phyloP scores from a whole-genome alignment of 2,888 invertebrate species.

The Muscina levida region DNA sequence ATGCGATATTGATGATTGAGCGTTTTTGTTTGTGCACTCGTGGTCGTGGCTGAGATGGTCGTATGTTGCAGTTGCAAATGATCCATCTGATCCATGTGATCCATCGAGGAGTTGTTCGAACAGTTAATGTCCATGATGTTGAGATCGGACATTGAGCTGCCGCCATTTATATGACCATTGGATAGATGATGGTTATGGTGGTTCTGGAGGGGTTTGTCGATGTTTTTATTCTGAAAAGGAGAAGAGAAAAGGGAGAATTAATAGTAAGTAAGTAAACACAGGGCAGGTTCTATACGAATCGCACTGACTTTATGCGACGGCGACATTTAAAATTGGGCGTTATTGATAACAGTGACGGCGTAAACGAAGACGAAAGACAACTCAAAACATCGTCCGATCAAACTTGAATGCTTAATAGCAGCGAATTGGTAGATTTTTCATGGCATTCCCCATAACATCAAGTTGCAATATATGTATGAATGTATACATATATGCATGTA shows the following conservation, averaged over 20 bases:
- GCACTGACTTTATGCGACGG: neutral
- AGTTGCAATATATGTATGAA: no score
- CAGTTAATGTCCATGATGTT: slow-evolving; percentile 55
- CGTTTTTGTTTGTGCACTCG: slow-evolving; percentile 41
- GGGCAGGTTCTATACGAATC: no score
- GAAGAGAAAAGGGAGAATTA: slow-evolving; percentile 16
- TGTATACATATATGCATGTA: no score
- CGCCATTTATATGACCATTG: slow-evolving; percentile 59
- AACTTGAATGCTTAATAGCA: neutral
- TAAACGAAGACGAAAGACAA: no score
- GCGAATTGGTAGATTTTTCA: neutral
- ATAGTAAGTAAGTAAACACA: neutral
- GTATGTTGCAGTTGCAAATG: slow-evolving; percentile 45
- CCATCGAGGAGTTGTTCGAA: slow-evolving; percentile 58
- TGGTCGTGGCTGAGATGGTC: slow-evolving; percentile 34
- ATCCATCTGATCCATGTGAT: slow-evolving; percentile 60
- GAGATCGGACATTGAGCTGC: slow-evolving; percentile 53
- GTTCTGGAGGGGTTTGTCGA: slow-evolving; percentile 48
- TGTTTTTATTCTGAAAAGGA: slow-evolving; percentile 59
- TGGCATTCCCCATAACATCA: no score
- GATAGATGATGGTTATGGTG: slow-evolving; percentile 44
- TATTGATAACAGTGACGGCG: no score
- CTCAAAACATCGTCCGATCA: neutral
- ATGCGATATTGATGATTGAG: slow-evolving; percentile 73
- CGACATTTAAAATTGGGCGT: neutral